Conservation (phyloP, 2,113 vertebrate genomes). For the Nannobrachium achirus region DNA sequence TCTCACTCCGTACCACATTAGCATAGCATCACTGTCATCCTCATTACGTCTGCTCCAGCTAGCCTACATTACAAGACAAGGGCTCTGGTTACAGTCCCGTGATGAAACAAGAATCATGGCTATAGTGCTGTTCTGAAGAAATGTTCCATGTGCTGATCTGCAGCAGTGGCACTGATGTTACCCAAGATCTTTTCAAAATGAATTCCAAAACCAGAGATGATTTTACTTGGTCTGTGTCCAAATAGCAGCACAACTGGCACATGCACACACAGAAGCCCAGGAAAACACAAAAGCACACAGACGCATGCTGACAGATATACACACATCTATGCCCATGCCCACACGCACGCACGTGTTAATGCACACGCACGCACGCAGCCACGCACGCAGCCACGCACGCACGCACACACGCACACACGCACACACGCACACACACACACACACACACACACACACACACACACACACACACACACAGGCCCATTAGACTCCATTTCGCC, state of each 20-base stretch:
- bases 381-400: not conserved
- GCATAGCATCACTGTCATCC: conserved; percentile 62
- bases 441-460: conserved; percentile 5
- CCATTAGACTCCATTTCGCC: conserved; percentile 41
- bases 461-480: not conserved
- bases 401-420: not conserved
- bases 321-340: not conserved
- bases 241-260: conserved; percentile 17
- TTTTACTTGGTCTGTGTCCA: conserved; percentile 31
- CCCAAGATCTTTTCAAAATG: conserved; percentile 40
- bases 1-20: conserved; percentile 46
- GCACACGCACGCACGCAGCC: not conserved
- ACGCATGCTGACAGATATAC: not conserved
- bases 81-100: conserved; percentile 21
- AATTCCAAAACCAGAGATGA: conserved; percentile 38
- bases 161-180: conserved; percentile 35
- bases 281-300: not conserved
- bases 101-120: conserved; percentile 40
- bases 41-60: conserved; percentile 48
- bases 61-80: not conserved
- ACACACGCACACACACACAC: not conserved
- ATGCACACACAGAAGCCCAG: not conserved
- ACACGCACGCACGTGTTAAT: not conserved
- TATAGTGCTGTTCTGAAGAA: conserved; percentile 14
- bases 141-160: conserved; percentile 14